Evolutionary conservation across 1,140 invertebrate genomes (phyloP).

Genomic region (Helicoverpa zea): DNA sequence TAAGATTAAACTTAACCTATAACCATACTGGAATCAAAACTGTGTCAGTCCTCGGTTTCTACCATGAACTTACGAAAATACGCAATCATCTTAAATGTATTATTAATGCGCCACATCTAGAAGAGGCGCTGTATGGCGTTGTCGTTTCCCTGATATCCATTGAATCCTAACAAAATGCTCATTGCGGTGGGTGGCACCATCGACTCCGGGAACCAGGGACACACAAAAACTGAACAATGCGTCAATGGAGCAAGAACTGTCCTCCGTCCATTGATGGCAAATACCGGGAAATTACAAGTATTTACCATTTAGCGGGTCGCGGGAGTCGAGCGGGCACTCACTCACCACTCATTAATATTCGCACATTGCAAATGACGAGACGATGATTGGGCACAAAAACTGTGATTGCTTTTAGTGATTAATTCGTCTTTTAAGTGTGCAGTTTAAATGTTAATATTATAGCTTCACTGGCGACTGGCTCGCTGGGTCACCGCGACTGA

Average conservation of each 20-base stretch:
- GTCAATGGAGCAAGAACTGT: slow-evolving; percentile 18
- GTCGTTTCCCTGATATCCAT: slow-evolving; percentile 3
- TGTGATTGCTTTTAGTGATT: slow-evolving; percentile 32
- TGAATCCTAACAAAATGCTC: background rate
- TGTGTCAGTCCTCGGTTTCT: too few relatives aligned
- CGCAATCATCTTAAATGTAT: background rate
- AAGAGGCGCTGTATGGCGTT: background rate
- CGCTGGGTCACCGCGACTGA: background rate
- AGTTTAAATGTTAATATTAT: slow-evolving; percentile 37
- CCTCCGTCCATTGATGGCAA: slow-evolving; percentile 19
- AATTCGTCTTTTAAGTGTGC: background rate
- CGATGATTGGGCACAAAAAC: background rate
- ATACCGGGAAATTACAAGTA: slow-evolving; percentile 38
- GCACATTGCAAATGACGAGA: slow-evolving; percentile 12
- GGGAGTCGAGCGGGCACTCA: background rate
- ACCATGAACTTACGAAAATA: background rate
- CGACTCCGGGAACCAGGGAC: slow-evolving; percentile 2
- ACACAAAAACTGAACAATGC: slow-evolving; percentile 33
- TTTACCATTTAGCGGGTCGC: slow-evolving; percentile 28
- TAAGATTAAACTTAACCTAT: too few relatives aligned
- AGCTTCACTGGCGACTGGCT: slow-evolving; percentile 24
- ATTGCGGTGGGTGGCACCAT: slow-evolving; percentile 4
- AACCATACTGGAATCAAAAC: too few relatives aligned
- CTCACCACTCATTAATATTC: slow-evolving; percentile 3
- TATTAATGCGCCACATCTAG: background rate